Evolutionary conservation across 2,797 vertebrate species (phyloP), one percentile per base, ranked within the genome.

Genomic region (Enteromius paludinosus): DNA sequence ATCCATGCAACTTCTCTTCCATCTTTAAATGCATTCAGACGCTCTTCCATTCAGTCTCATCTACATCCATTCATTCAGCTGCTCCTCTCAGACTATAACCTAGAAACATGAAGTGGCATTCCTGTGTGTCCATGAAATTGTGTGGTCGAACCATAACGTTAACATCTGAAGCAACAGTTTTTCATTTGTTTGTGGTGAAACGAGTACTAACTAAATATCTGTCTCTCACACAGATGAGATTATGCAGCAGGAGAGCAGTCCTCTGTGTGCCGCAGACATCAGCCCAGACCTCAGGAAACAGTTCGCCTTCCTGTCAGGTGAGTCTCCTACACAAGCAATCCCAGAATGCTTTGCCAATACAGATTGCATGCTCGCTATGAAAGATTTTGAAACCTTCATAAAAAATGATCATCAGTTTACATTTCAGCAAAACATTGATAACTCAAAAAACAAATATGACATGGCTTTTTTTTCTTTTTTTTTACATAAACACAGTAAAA

Each of bases 281-380:
- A 93, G 95, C 41, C 94, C 96, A 54, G 96, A 98, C 90, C 95
- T 99, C 91, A 96, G 90, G 92, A 98, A 96, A 89, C 94, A 96
- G 82, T 99, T 99, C 47, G 98, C 97, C 79, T 97, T 97, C 92
- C 94, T 99, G 33, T 97, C 97, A 89, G 98, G 98, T 99, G 88
- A 96, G 94, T 70, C 17, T 61, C 66, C 59, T 43, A 0, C 0
- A 1, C 5, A 35, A 10, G 61, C 54, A 56, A 12, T 68, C 62
- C 47, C 72, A 66, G 15, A 56, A 75, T 65, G 30, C 70, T 30
- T 65, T 73, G 41, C 41, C 20, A 47, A 38, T 14, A 43, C 45
- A 79, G 47, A 20, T 9, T 43, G 9, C 28, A 1, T 38, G 4
- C n/a, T 20, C 43, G 66, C 61, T 61, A 23, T 54, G 18, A n/a